A percentile compares a stretch with the other conserved stretches of the same genome.
Conservation (phyloP, 1,140 invertebrate species). For the Drosophila albomicans region DNA sequence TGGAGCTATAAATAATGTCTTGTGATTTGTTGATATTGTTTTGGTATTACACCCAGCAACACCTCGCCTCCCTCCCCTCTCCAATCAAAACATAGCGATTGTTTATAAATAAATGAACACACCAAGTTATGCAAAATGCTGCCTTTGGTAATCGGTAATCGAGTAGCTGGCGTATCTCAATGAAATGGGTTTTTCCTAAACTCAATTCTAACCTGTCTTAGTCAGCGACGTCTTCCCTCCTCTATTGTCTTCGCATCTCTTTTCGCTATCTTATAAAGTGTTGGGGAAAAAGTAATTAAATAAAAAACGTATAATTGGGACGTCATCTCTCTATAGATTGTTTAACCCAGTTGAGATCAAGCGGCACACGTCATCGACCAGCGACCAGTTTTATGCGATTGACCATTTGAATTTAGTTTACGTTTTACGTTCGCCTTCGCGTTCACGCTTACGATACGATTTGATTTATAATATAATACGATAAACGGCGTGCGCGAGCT, state of each 20-base stretch:
- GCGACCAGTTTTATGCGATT: constrained; percentile 36
- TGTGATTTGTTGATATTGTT: constrained; percentile 26
- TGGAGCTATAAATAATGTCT: constrained; percentile 69
- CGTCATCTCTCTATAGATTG: constrained; percentile 21
- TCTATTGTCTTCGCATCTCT: background rate
- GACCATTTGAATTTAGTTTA: background rate
- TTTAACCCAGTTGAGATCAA: background rate
- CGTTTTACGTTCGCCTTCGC: too few relatives aligned
- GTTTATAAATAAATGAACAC: constrained; percentile 59
- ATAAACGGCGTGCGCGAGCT: constrained; percentile 6
- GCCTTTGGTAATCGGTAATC: background rate
- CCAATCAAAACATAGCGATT: constrained; percentile 11
- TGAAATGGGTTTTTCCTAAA: constrained; percentile 67
- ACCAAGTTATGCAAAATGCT: constrained; percentile 42
- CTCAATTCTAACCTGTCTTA: constrained; percentile 34
- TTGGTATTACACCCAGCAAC: constrained; percentile 47
- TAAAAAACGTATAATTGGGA: constrained; percentile 21
- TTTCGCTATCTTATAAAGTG: constrained; percentile 36
- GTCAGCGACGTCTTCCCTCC: constrained; percentile 13
- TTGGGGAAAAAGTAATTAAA: constrained; percentile 69
- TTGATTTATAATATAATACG: constrained; percentile 21
- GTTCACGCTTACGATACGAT: background rate
- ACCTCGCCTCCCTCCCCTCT: background rate
- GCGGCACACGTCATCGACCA: constrained; percentile 6
- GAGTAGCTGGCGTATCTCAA: constrained; percentile 48